Evolutionary conservation across 2,888 invertebrate species (phyloP), one percentile per base, ranked within the genome.

Genomic region (Augochlorella aurata): DNA sequence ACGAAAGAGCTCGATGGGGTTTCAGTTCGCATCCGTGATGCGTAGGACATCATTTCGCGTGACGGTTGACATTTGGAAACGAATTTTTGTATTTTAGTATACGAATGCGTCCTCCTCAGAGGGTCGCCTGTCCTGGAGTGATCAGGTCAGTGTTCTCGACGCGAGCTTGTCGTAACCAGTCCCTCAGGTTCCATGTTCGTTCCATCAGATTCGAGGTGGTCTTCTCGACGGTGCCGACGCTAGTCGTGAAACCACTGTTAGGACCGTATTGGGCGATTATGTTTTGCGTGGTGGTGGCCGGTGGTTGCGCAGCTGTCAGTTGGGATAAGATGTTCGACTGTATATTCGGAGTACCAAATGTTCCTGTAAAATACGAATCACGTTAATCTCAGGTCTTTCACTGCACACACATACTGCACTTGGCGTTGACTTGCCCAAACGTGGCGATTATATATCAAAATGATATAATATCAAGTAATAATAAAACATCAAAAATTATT

Each of bases 171-270:
- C 95, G 94, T 79, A 96, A 91, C 96, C 96, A 96, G 89, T 96
- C 96, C 82, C 96, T 94, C 80, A 96, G 93, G 88, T 96, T 96
- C 76, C 95, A 94, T 1, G 96, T 96, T 52, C 96, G 94, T 89
- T 96, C 96, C 69, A 96, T 95, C 74, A 96, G 91, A 75, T 95
- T 95, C 10, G 96, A 95, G 2, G 96, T 95, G 38, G 95, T 95
- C 45, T 95, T 95, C 90, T 94, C 88, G 87, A 95, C 90, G 9
- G 91, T 92, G 8, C 93, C 92, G n/a, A 93, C 93, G 82, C 93
- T 93, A 45, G 93, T 93, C 9, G 93, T 92, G 76, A 90, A 93
- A 24, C 93, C 93, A 75, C 92, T 94, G 73, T 90, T 92, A 5
- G 93, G 93, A 9, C 93, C 94, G 70, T 93, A 94, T 81, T 93